Conservation (phyloP, 2,888 invertebrate species). For the Poecilobothrus nobilitatus region DNA sequence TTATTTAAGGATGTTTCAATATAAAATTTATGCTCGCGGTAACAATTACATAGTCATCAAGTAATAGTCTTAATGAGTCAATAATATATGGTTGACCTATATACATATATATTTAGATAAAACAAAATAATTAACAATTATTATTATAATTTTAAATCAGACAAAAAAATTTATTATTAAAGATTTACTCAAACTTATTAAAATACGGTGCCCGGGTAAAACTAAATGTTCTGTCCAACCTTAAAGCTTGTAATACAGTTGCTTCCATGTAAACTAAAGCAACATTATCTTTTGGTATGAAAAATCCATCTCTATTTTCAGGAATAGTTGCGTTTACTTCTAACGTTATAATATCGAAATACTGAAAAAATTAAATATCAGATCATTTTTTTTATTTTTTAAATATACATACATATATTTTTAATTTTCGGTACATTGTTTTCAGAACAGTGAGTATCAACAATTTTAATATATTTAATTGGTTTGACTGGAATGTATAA, state of each 20-base stretch:
- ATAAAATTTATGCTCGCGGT: slow-evolving; percentile 91
- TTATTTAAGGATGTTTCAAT: slow-evolving; percentile 90
- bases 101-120: too few relatives aligned
- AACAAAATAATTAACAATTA: too few relatives aligned
- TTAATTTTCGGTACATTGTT: slow-evolving; percentile 68
- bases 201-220: slow-evolving; percentile 78
- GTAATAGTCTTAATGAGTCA: slow-evolving; percentile 76
- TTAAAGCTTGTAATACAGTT: slow-evolving; percentile 67
- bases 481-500: slow-evolving; percentile 85
- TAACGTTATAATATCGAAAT: slow-evolving; percentile 87
- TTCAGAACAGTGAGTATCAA: slow-evolving; percentile 91
- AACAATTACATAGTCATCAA: slow-evolving; percentile 83
- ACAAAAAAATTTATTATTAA: too few relatives aligned
- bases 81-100: slow-evolving; percentile 87
- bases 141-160: not conserved
- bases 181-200: slow-evolving; percentile 71
- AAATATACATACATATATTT: too few relatives aligned
- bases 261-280: slow-evolving; percentile 86
- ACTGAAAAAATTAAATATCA: slow-evolving; percentile 31
- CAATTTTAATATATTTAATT: slow-evolving; percentile 70
- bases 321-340: slow-evolving; percentile 75
- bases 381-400: not conserved
- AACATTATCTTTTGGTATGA: slow-evolving; percentile 81
- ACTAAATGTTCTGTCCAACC: slow-evolving; percentile 94
- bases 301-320: slow-evolving; percentile 63